Evolutionary conservation across 1,140 invertebrate species (phyloP), one percentile per base, ranked within the genome.

Genomic region (Atta cephalotes): DNA sequence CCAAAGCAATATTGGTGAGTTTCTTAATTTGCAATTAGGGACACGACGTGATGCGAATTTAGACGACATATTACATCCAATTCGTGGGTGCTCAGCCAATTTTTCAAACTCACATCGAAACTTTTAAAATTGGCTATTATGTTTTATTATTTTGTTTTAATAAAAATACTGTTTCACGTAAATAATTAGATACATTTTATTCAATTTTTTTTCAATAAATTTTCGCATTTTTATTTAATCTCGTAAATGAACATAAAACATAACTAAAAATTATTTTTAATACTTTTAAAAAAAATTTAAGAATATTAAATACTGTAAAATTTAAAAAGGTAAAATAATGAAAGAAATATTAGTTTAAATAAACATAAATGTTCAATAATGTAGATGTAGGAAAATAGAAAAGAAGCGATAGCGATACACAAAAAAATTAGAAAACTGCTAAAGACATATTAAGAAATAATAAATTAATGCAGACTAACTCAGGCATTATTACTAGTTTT

Each of bases 11-110:
- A 89, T 88, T 60, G 86, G 62, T 31, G 71, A 45, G 66, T 70
- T 87, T 82, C 60, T 84, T 88, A 91, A 89, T 90, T 90, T 90
- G 87, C 85, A 91, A 91, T 90, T 87, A 91, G 85, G 85, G 76
- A 72, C 60, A 78, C 65, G 81, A 90, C 89, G 82, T 89, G 89
- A 72, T 77, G 74, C 62, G 78, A 89, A 88, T 90, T 74, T 70
- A 62, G 9, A 71, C 18, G 51, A 77, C 70, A 65, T 80, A 88
- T 71, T 21, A 35, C 28, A 53, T 18, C 31, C 68, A 49, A 79
- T 80, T 88, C 35, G 49, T 12, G 14, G 7, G 39, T 45, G 9
- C 39, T 31, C 7, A 18, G 7, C 28, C 25, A 28, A 10, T 68
- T 21, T 78, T 56, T 39, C 2, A 68, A 53, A 25, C 10, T 68